phyloP scores from a whole-genome alignment of 2,113 vertebrate species.

The Zosterops lateralis region DNA sequence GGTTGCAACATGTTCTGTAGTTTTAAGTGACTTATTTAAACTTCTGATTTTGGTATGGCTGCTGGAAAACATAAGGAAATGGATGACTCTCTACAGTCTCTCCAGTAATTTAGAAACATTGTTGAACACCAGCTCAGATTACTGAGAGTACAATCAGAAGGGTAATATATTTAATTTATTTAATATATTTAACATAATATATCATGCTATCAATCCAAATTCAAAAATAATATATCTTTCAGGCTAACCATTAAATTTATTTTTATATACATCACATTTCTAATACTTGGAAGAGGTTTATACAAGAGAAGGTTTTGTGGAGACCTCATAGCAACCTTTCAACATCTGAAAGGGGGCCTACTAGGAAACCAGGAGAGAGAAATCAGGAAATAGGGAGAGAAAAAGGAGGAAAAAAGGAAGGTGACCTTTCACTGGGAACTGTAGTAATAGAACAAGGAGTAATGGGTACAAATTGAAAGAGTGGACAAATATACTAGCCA shows the following conservation, averaged over 20 bases:
- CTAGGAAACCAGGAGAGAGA: background rate
- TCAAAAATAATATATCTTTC: background rate
- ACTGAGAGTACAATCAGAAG: background rate
- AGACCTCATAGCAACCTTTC: background rate
- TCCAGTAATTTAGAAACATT: background rate
- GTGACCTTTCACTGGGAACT: background rate
- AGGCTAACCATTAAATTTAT: background rate
- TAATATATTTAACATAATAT: background rate
- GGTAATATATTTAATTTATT: background rate
- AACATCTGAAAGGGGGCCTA: background rate
- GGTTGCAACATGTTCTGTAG: background rate
- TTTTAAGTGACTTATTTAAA: constrained; percentile 1
- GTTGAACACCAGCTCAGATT: background rate
- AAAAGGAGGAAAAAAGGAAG: background rate
- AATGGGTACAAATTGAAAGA: background rate
- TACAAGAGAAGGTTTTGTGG: background rate
- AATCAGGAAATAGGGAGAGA: background rate
- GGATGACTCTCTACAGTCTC: background rate
- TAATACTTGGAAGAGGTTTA: background rate
- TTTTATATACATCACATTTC: background rate
- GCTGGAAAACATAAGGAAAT: constrained; percentile 7
- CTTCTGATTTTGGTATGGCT: background rate
- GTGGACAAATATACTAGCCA: background rate
- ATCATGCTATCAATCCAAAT: background rate
- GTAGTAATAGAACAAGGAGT: background rate